Base-by-base conservation (phyloP, 2,888 invertebrate species). In the Parnassius orleans region DNA sequence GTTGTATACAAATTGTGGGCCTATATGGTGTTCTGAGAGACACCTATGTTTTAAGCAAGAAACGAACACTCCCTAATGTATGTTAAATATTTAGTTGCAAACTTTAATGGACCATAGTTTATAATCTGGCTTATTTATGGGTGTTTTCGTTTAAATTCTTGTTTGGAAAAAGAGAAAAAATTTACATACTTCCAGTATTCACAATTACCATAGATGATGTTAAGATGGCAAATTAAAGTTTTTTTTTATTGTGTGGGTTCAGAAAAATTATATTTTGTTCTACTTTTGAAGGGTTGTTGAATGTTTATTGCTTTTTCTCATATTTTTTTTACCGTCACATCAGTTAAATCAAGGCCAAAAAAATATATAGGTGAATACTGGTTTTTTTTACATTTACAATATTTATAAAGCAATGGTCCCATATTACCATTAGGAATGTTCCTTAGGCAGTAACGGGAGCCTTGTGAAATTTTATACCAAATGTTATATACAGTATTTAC, bases 381-480 rank as follows among this genome's bases (percentile, higher is more conserved):
- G 90, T 87, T 87, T 83, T 73, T 65, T 71, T 61, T 66, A 66
- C 66, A 69, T 9, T 50, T 51, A 61, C 55, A 59, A 66, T 68
- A 68, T 69, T 71, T 72, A 74, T 66, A 77, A 74, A 77, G 87
- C 87, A 89, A 90, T 89, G 88, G 87, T 79, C 80, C 74, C 74
- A 77, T 74, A 76, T 76, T 76, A 80, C 80, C 77, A 74, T 72
- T 79, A 77, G 75, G 74, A 72, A 76, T 81, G 81, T 83, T 83
- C 77, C 78, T 77, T 81, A 85, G 85, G 80, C 80, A 75, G 73
- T 51, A 42, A 66, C 67, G 76, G 77, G 75, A 77, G 77, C 76
- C 78, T 79, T 75, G 69, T 80, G 79, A 76, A 75, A 46, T n/a
- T 46, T 46, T 46, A 12, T 12, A 46, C n/a, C 46, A 11, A n/a